Base-by-base conservation (phyloP, 2,113 vertebrate genomes). In the Urocitellus parryii region DNA sequence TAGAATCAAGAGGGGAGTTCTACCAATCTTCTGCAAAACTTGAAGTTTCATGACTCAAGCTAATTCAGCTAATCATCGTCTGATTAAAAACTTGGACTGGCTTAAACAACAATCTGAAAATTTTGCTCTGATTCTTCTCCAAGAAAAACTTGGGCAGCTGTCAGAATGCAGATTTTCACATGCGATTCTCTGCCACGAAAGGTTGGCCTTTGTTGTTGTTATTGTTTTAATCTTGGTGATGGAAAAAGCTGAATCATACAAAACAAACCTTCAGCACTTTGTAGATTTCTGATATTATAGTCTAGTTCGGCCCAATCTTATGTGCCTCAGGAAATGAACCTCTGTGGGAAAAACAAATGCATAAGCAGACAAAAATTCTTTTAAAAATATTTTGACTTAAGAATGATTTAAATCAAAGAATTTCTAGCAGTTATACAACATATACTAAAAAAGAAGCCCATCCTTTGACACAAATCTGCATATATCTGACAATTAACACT, bases 321-420 rank as follows among this genome's bases (percentile, higher is more conserved):
- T 0, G 1, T 42, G 12, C 27, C 37, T 8, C n/a, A 22, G 24
- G 88, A 73, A 78, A 70, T n/a, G 56, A 22, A 51, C 37, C 8
- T 65, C 39, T 77, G 68, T 9, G 20, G 37, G 73, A 67, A 77
- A 94, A 82, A 6, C 84, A 87, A 93, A 48, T 37, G 10, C 45
- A n/a, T 80, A 87, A 87, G 72, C 83, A 90, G 10, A 48, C 51
- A 81, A 45, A 96, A 95, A 61, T 22, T 51, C 37, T 37, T 87
- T 72, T 91, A 91, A 88, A 92, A 94, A 87, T 95, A 93, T 91
- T 95, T 94, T 91, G 89, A 89, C 78, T 72, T 2, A 73, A 93
- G 58, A 29, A 76, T 82, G 78, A 84, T 78, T 94, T 82, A 95
- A 95, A 91, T 96, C 34, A 48, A 63, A 94, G 68, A 87, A 91